Conservation (phyloP, 2,888 invertebrate genomes). For the Leuctra nigra region DNA sequence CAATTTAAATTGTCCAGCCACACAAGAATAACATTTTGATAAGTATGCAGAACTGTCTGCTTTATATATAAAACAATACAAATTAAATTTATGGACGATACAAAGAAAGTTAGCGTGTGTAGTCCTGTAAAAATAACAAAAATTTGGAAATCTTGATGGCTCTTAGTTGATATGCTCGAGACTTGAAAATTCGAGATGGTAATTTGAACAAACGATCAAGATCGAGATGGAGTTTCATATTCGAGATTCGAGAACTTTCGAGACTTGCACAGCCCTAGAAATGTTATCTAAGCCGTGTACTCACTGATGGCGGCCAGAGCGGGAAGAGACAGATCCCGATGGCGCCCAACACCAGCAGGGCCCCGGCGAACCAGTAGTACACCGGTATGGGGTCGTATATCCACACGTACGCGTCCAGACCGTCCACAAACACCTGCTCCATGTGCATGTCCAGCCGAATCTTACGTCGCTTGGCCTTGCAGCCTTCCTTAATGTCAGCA, state of each 20-base stretch:
- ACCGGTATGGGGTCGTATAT: slow-evolving; percentile 95
- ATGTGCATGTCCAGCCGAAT: slow-evolving; percentile 96
- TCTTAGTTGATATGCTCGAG: too few species aligned
- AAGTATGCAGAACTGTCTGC: too few species aligned
- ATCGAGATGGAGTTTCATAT: too few species aligned
- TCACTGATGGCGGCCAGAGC: slow-evolving; percentile 93
- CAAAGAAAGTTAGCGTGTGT: too few species aligned
- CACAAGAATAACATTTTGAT: too few species aligned
- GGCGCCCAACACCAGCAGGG: slow-evolving; percentile 81
- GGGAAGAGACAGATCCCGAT: slow-evolving; percentile 97
- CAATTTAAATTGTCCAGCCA: too few species aligned
- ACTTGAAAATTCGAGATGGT: too few species aligned
- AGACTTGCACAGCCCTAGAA: neutral
- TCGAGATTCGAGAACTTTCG: neutral
- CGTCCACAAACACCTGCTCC: slow-evolving; percentile 90
- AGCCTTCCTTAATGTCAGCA: slow-evolving; percentile 32
- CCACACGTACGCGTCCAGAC: slow-evolving; percentile 95
- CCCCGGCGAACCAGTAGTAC: slow-evolving; percentile 92
- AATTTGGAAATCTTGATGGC: too few species aligned
- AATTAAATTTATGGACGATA: too few species aligned
- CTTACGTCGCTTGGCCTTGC: slow-evolving; percentile 75
- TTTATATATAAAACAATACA: too few species aligned
- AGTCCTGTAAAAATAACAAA: too few species aligned
- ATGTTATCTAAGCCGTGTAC: slow-evolving; percentile 35
- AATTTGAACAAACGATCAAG: too few species aligned